These are phyloP conservation scores for Pyrrhosoma nymphula DNA, from an alignment of 2,888 invertebrate genomes.

Conservation along the genomic window DNA sequence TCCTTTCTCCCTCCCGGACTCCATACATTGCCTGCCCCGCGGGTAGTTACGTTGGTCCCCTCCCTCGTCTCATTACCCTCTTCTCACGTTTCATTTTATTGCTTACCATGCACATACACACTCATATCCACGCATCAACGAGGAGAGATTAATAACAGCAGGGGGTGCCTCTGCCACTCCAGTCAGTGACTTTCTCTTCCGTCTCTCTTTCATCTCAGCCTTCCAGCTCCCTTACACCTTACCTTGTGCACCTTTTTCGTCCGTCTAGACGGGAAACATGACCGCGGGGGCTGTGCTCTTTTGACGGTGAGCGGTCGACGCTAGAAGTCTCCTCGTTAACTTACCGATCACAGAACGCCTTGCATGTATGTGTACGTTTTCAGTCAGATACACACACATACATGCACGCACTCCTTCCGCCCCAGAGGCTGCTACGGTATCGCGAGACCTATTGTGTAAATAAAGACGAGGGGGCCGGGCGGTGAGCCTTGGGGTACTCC, in stretches of 20 bases:
- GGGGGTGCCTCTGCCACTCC: not conserved
- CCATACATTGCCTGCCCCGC: not conserved
- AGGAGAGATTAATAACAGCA: not conserved
- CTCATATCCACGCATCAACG: not conserved
- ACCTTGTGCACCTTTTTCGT: not conserved
- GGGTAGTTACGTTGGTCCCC: not conserved
- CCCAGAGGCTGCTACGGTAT: not conserved
- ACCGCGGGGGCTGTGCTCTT: not conserved
- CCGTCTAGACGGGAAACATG: not conserved
- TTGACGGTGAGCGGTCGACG: not conserved
- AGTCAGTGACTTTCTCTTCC: not conserved
- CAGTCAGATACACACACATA: not conserved
- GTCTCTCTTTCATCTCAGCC: not conserved
- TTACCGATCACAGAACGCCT: not conserved
- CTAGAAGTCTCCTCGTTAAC: not conserved
- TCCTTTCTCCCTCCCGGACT: not conserved
- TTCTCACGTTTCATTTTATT: conserved; percentile 17
- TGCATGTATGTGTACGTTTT: not conserved
- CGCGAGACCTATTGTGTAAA: not conserved
- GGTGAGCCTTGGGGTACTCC: not conserved
- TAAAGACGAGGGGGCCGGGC: not conserved
- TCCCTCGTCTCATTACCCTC: not conserved
- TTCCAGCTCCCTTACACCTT: not conserved
- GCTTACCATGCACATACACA: not conserved
- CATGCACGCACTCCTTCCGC: too few species aligned